Base-by-base conservation (phyloP, 2,888 invertebrate genomes). In the Monopis laevigella region DNA sequence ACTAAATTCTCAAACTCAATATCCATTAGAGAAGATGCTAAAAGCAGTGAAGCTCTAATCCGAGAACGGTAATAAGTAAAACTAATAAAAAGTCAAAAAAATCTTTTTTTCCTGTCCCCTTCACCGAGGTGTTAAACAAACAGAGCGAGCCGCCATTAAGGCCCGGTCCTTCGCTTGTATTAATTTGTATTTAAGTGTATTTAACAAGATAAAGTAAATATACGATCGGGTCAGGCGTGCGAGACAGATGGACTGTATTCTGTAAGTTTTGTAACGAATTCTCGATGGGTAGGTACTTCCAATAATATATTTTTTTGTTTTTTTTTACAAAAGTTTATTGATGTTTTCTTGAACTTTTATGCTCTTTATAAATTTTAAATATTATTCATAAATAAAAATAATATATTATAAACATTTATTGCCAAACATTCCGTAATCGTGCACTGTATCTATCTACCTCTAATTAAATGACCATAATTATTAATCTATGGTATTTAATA, bases 121-220 rank as follows among this genome's bases (percentile, higher is more conserved):
- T 65, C 52, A 1, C 11, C 19, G 65, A 77, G 77, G 73, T 78
- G 78, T 78, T 71, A 77, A 78, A 77, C 78, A 80, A 78, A 80
- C 77, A 80, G 65, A 62, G 66, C 56, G 54, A 56, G 52, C 61
- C 59, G 66, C 78, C 73, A 75, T 80, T 75, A 78, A 69, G 74
- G 59, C 52, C 65, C 64, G 67, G 66, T 66, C 67, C 73, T 67
- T 62, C 56, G 67, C 60, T 69, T 78, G 78, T 78, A 80, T 80
- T 80, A 80, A 80, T 80, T 80, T 80, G 78, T 80, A 78, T 80
- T 80, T 75, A 80, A 78, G 78, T 77, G 77, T 78, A 78, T 71
- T 74, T 73, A 68, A 77, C 78, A 78, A 77, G 78, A 78, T 78
- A 78, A 78, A 73, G 61, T 67, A 68, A 78, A 78, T 77, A 78